Evolutionary conservation across 2,888 invertebrate species (phyloP), one percentile per base, ranked within the genome.

Genomic region (Cantharis rufa): DNA sequence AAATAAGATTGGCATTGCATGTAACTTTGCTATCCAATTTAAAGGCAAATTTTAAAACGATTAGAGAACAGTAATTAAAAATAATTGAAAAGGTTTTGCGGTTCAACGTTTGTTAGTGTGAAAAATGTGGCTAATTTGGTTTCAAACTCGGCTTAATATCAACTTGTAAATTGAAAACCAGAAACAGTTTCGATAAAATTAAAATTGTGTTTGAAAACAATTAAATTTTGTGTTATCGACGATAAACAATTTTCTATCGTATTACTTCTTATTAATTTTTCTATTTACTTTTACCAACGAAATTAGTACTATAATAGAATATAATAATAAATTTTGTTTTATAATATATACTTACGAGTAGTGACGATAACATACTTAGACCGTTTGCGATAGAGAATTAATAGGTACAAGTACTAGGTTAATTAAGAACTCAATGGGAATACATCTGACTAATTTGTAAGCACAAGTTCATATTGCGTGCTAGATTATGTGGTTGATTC

Each of bases 21-120:
- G 73, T 73, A 73, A 69, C 15, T 62, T 61, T 68, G 73, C 48
- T 48, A 48, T 48, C 48, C 69, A 73, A 72, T 73, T 73, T 69
- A 48, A 69, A 69, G 62, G 11, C 48, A 13, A 27, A 73, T 68
- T 69, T 32, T 69, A 73, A 71, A 73, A 68, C 73, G 73, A 73
- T 73, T 27, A 15, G 15, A 18, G 10, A 16, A 10, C 16, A 21
- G 68, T 73, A 68, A 73, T 73, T 73, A 73, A 69, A 73, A 73
- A 69, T 73, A 73, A 69, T 27, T 69, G 62, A 73, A 68, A 61
- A 62, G 48, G 61, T 15, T 73, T 21, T 62, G 18, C 18, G 73
- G 73, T 69, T 69, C 24, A 62, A 69, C 73, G 27, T 48, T 62
- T 73, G 16, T 69, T 15, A 69, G 69, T 73, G 73, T 69, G 69